Evolutionary conservation across 2,888 invertebrate species (phyloP).

Genomic region (Eustalomyia histrio): DNA sequence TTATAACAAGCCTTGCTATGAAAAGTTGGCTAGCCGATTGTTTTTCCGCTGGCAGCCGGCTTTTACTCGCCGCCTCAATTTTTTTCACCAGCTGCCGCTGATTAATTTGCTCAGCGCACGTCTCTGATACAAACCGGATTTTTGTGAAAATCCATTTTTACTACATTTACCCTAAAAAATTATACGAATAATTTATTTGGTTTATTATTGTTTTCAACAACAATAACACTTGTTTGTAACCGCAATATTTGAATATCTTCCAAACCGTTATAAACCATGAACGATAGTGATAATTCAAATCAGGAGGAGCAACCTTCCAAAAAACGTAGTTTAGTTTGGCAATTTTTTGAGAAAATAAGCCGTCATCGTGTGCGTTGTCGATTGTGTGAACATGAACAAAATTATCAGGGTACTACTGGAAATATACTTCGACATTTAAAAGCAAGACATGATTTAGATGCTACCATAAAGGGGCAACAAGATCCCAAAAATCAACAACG

Average conservation of each 20-base stretch:
- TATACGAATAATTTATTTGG: constrained; percentile 55
- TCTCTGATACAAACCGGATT: constrained; percentile 61
- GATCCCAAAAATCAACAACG: constrained; percentile 48
- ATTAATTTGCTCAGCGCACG: too few relatives aligned
- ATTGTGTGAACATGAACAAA: constrained; percentile 66
- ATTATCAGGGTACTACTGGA: constrained; percentile 68
- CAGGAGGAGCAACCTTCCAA: constrained; percentile 23
- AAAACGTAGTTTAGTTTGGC: constrained; percentile 67
- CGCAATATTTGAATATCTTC: constrained; percentile 19
- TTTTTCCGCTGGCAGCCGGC: too few relatives aligned
- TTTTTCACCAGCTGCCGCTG: too few relatives aligned
- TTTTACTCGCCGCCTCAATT: too few relatives aligned
- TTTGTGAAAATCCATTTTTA: constrained; percentile 24
- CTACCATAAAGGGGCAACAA: constrained; percentile 65
- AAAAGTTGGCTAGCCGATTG: too few relatives aligned
- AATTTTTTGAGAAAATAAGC: constrained; percentile 67
- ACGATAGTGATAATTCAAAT: constrained; percentile 20
- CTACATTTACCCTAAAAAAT: constrained; percentile 57
- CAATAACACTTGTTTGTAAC: constrained; percentile 34
- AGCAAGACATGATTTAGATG: constrained; percentile 66
- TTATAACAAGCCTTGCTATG: too few relatives aligned
- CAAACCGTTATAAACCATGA: constrained; percentile 49
- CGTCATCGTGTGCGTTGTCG: constrained; percentile 63
- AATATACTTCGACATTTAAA: constrained; percentile 68
- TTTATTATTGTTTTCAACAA: constrained; percentile 37